phyloP scores from a whole-genome alignment of 30 jellyfish, hydroid and myxozoan genomes.

The Pelagia noctiluca region DNA sequence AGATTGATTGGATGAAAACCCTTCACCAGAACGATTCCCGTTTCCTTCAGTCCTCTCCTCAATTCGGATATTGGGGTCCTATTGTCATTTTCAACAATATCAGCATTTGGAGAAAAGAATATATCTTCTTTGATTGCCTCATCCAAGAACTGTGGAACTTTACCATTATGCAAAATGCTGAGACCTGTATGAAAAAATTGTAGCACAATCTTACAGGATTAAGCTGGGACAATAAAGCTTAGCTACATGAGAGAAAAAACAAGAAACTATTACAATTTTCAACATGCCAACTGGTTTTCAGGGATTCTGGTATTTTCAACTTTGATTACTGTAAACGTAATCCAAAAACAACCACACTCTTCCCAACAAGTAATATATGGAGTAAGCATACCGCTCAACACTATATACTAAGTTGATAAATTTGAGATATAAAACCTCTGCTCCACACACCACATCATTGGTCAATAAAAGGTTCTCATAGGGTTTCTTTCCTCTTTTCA shows the following conservation, averaged over 20 bases:
- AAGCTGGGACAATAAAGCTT: background rate
- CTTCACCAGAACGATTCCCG: slow-evolving; percentile 24
- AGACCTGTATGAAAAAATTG: slow-evolving; percentile 28
- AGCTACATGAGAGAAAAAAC: background rate
- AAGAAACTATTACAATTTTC: background rate
- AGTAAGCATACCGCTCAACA: background rate
- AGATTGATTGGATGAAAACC: slow-evolving; percentile 8
- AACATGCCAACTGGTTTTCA: background rate
- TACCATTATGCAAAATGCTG: slow-evolving; percentile 56
- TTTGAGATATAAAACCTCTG: background rate
- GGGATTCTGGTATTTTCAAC: background rate
- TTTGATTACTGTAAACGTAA: background rate
- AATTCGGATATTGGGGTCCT: slow-evolving; percentile 14
- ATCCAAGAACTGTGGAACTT: slow-evolving; percentile 43
- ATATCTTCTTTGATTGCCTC: slow-evolving; percentile 30
- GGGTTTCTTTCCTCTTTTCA: background rate
- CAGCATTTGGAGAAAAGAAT: slow-evolving; percentile 13
- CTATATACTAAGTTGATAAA: background rate
- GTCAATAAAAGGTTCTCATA: background rate
- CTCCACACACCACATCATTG: background rate
- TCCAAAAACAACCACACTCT: background rate
- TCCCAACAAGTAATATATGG: background rate
- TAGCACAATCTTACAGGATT: background rate
- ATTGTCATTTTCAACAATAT: slow-evolving; percentile 1
- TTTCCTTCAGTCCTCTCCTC: slow-evolving; percentile 12